A percentile compares a stretch with the other conserved stretches of the same genome.
Conservation (phyloP, 2,113 vertebrate genomes). For the Bubo blakistoni region DNA sequence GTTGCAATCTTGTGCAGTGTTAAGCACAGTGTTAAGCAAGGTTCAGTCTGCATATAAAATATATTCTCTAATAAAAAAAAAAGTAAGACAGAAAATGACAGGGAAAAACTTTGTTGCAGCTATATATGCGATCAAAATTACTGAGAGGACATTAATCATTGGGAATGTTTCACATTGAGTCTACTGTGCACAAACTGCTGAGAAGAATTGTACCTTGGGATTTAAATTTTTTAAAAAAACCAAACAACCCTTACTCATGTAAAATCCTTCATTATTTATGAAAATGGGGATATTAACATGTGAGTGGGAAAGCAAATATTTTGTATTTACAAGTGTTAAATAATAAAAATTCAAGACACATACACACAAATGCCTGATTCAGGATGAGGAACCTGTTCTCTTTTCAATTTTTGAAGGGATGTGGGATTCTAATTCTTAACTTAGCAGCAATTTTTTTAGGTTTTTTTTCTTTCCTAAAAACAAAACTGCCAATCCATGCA, state of each 20-base stretch:
- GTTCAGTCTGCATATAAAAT: slow-evolving; percentile 44
- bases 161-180: neutral
- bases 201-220: neutral
- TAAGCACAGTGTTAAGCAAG: slow-evolving; percentile 53
- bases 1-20: slow-evolving; percentile 48
- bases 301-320: neutral
- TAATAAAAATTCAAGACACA: neutral
- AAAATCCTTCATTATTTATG: neutral
- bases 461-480: neutral
- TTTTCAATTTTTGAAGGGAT: neutral
- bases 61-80: neutral
- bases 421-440: slow-evolving; percentile 21
- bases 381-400: neutral
- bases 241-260: neutral
- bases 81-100: neutral
- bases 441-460: neutral
- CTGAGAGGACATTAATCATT: neutral
- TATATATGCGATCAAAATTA: neutral
- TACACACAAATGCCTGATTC: neutral
- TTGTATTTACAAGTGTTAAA: neutral
- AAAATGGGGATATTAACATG: neutral
- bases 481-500: neutral
- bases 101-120: neutral
- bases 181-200: neutral
- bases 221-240: neutral